These are phyloP conservation scores for Lepidochrysops patricia DNA, from an alignment of 2,888 invertebrate species.

Conservation along the genomic window DNA sequence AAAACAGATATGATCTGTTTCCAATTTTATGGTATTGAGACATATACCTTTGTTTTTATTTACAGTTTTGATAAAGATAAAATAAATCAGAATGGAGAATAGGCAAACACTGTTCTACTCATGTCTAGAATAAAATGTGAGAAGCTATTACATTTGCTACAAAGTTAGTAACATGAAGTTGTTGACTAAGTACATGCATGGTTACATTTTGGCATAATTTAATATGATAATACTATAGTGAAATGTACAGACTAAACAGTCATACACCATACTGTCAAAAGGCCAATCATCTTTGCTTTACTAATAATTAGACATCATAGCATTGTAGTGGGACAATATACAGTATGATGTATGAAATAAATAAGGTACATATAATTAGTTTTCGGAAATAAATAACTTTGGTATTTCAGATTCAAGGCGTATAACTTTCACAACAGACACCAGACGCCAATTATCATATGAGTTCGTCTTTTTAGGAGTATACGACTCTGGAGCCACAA, in stretches of 20 bases:
- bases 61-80: no score
- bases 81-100: no score
- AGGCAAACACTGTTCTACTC: no score
- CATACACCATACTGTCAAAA: no score
- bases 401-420: slow-evolving; percentile 82
- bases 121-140: background rate
- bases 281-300: no score
- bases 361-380: slow-evolving; percentile 32
- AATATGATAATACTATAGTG: slow-evolving; percentile 24
- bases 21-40: no score
- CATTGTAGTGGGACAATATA: no score
- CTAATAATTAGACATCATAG: no score
- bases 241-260: slow-evolving; percentile 8
- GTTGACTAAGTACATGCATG: slow-evolving; percentile 20
- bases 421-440: slow-evolving; percentile 80
- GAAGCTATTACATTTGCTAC: background rate
- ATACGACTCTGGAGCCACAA: slow-evolving; percentile 58
- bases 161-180: background rate
- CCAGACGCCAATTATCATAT: slow-evolving; percentile 75
- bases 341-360: no score
- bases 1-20: no score
- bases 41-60: no score
- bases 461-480: slow-evolving; percentile 48
- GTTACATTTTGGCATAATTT: slow-evolving; percentile 30
- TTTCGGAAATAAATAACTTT: slow-evolving; percentile 75